These are phyloP conservation scores for Venustoraphidia nigricollis DNA, from an alignment of 2,888 invertebrate species.

Conservation along the genomic window DNA sequence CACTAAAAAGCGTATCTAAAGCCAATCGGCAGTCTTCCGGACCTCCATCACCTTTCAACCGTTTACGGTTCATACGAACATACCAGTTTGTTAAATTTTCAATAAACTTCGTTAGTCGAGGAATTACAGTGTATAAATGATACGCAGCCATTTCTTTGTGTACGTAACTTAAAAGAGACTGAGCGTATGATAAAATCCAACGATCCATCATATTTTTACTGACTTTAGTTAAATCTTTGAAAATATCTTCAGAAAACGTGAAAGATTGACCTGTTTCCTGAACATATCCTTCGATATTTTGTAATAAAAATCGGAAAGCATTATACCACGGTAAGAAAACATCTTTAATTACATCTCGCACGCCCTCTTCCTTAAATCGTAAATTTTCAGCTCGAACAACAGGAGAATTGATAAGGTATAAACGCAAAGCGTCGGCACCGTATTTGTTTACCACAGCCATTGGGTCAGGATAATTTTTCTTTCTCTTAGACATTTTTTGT, in stretches of 20 bases:
- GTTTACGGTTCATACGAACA: conserved; percentile 87
- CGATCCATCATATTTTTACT: conserved; percentile 77
- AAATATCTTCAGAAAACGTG: conserved; percentile 22
- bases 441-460: conserved; percentile 78
- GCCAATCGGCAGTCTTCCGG: conserved; percentile 67
- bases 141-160: conserved; percentile 89
- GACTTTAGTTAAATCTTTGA: conserved; percentile 10
- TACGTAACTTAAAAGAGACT: conserved; percentile 78
- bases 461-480: conserved; percentile 98
- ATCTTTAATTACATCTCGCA: conserved; percentile 89
- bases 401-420: conserved; percentile 95
- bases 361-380: conserved; percentile 93
- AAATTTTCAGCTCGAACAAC: conserved; percentile 95
- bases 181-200: conserved; percentile 95
- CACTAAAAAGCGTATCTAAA: conserved; percentile 74
- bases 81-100: conserved; percentile 99
- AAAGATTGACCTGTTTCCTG: conserved; percentile 34
- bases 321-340: conserved; percentile 97
- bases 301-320: conserved; percentile 83
- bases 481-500: conserved; percentile 98
- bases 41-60: conserved; percentile 86
- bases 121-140: conserved; percentile 88
- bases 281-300: conserved; percentile 75
- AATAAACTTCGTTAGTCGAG: conserved; percentile 85
- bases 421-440: conserved; percentile 90